phyloP scores from a whole-genome alignment of 2,888 invertebrate species.

The Cephus spinipes region DNA sequence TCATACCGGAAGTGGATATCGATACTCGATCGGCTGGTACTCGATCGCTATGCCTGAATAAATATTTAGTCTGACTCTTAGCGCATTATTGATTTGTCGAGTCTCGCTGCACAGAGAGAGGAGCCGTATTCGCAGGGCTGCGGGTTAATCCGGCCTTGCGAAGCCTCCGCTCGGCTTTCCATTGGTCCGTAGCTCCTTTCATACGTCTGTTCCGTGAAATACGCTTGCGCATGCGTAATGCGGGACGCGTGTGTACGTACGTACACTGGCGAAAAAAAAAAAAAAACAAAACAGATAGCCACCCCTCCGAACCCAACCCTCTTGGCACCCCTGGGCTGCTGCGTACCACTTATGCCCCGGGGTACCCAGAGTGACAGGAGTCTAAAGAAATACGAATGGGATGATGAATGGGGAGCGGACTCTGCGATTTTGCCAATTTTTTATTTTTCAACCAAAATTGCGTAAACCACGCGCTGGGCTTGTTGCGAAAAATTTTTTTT shows the following conservation, averaged over 20 bases:
- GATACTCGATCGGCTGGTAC: not conserved
- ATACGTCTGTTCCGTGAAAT: not conserved
- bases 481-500: not conserved
- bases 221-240: not conserved
- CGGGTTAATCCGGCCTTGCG: conserved; percentile 5
- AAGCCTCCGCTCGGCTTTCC: not conserved
- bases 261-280: not conserved
- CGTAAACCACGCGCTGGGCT: not conserved
- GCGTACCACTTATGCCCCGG: not conserved
- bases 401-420: not conserved
- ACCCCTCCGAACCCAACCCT: not conserved
- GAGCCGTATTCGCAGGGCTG: conserved; percentile 1
- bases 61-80: not conserved
- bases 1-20: not conserved
- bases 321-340: no score
- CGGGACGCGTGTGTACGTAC: not conserved
- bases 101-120: not conserved
- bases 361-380: not conserved
- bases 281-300: not conserved
- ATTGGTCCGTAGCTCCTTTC: not conserved
- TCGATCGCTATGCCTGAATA: not conserved
- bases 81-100: not conserved
- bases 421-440: not conserved
- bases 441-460: not conserved
- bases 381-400: not conserved